These are phyloP conservation scores for Bhutanitis thaidina DNA, from an alignment of 2,888 invertebrate genomes.

Conservation along the genomic window DNA sequence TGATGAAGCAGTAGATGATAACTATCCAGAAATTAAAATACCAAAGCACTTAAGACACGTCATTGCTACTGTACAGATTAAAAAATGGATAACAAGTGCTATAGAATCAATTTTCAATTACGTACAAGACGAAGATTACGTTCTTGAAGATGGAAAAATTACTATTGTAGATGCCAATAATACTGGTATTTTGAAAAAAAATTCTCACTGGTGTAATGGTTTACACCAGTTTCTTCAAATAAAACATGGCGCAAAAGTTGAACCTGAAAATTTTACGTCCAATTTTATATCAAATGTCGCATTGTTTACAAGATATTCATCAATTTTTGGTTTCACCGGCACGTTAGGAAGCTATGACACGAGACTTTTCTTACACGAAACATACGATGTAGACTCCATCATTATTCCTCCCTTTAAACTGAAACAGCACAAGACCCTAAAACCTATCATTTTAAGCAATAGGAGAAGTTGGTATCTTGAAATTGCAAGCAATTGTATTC, in stretches of 20 bases:
- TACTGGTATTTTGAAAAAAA: slow-evolving; percentile 21
- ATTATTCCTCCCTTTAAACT: slow-evolving; percentile 23
- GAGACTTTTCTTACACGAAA: slow-evolving; percentile 14
- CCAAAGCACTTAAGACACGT: slow-evolving; percentile 22
- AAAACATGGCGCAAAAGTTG: slow-evolving; percentile 22
- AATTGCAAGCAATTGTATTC: slow-evolving; percentile 22
- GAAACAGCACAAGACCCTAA: slow-evolving; percentile 19
- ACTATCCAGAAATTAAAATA: slow-evolving; percentile 21
- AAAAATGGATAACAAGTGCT: slow-evolving; percentile 23
- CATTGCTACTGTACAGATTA: slow-evolving; percentile 17
- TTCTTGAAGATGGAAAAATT: slow-evolving; percentile 19
- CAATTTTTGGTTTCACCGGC: slow-evolving; percentile 23
- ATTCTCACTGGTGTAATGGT: slow-evolving; percentile 20
- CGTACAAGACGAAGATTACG: slow-evolving; percentile 20
- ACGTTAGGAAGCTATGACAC: slow-evolving; percentile 21
- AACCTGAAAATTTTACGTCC: slow-evolving; percentile 22
- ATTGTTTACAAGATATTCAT: slow-evolving; percentile 19
- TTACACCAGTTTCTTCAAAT: slow-evolving; percentile 25
- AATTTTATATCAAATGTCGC: slow-evolving; percentile 24
- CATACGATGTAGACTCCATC: slow-evolving; percentile 20
- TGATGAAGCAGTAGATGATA: slow-evolving; percentile 1
- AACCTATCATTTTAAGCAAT: slow-evolving; percentile 9
- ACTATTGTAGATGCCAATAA: slow-evolving; percentile 21
- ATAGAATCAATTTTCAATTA: slow-evolving; percentile 20
- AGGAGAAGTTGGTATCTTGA: slow-evolving; percentile 5